These are phyloP conservation scores for pig (Sus scrofa) DNA, from an alignment of 2,113 vertebrate genomes.

Conservation along the genomic window DNA sequence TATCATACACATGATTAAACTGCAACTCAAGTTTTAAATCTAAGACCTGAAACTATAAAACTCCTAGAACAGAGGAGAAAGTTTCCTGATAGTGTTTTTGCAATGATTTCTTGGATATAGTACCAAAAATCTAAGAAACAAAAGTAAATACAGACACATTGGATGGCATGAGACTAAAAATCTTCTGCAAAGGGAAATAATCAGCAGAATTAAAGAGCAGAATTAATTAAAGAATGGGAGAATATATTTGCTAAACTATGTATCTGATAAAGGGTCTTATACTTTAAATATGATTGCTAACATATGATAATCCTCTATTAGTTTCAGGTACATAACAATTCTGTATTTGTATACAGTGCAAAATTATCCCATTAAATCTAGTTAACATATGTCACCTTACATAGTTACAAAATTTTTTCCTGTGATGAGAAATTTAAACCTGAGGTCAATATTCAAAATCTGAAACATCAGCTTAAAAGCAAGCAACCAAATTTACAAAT, in stretches of 20 bases:
- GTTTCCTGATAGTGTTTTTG: not conserved
- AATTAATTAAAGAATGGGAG: not conserved
- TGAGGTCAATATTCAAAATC: not conserved
- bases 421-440: not conserved
- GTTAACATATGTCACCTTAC: not conserved
- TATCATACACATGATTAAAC: not conserved
- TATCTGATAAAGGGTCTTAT: not conserved
- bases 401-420: not conserved
- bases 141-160: not conserved
- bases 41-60: not conserved
- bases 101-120: not conserved
- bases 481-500: not conserved
- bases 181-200: not conserved
- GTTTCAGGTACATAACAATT: not conserved
- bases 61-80: not conserved
- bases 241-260: not conserved
- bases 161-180: not conserved
- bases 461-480: not conserved
- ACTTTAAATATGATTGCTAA: not conserved
- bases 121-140: not conserved
- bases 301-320: not conserved
- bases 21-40: not conserved
- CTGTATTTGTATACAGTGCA: not conserved
- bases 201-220: not conserved
- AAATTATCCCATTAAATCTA: not conserved